phyloP scores from a whole-genome alignment of 2,888 invertebrate genomes.

The Vanessa cardui region DNA sequence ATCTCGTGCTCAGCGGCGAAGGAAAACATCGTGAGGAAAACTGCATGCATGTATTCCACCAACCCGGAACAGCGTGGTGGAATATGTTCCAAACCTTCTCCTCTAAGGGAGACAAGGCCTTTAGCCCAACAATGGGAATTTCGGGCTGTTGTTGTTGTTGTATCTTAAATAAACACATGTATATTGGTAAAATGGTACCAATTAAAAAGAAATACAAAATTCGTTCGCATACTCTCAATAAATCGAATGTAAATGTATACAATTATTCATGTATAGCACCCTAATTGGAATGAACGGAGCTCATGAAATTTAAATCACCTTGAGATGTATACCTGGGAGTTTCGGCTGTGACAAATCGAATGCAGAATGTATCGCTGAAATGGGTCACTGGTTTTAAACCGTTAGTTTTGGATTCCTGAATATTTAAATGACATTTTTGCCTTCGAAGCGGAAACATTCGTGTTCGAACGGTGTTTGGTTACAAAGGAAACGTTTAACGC shows the following conservation, averaged over 20 bases:
- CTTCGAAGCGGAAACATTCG: conserved; percentile 8
- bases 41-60: too few relatives aligned
- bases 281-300: conserved; percentile 35
- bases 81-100: too few relatives aligned
- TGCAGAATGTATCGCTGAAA: conserved; percentile 29
- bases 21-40: too few relatives aligned
- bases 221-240: neutral
- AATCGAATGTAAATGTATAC: conserved; percentile 8
- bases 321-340: conserved; percentile 38
- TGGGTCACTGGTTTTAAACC: conserved; percentile 22
- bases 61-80: too few relatives aligned
- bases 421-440: conserved; percentile 23
- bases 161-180: too few relatives aligned
- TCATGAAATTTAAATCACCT: conserved; percentile 49
- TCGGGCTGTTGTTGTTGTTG: too few relatives aligned
- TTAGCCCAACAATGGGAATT: too few relatives aligned
- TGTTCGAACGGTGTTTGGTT: neutral
- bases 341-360: conserved; percentile 34
- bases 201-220: too few relatives aligned
- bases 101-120: too few relatives aligned
- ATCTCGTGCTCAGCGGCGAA: too few relatives aligned
- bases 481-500: conserved; percentile 6
- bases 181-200: too few relatives aligned
- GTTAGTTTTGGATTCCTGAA: conserved; percentile 30
- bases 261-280: conserved; percentile 20